Evolutionary conservation across 2,797 vertebrate genomes (phyloP).

Genomic region (Austrolebias charrua): DNA sequence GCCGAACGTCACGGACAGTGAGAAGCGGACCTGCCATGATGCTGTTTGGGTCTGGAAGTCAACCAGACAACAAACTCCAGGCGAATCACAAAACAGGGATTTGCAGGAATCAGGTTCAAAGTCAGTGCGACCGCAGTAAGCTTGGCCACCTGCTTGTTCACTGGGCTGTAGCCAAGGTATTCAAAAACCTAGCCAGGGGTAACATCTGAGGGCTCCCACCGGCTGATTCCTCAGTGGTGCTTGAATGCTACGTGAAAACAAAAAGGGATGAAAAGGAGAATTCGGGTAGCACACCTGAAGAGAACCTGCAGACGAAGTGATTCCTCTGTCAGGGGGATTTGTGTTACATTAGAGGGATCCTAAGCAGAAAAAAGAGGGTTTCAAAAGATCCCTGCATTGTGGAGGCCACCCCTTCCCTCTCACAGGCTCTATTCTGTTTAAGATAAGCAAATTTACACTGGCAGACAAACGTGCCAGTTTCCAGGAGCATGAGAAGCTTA

Average conservation of each 20-base stretch:
- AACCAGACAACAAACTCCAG: constrained; percentile 58
- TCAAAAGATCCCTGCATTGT: constrained; percentile 56
- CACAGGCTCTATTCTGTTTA: constrained; percentile 39
- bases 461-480: constrained; percentile 64
- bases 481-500: constrained; percentile 57
- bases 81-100: constrained; percentile 68
- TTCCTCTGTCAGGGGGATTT: constrained; percentile 63
- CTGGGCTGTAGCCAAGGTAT: constrained; percentile 53
- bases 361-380: constrained; percentile 57
- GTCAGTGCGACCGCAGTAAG: constrained; percentile 40
- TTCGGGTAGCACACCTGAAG: constrained; percentile 36
- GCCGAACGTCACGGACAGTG: constrained; percentile 32
- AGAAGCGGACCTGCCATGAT: constrained; percentile 33
- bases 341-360: constrained; percentile 60
- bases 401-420: constrained; percentile 54
- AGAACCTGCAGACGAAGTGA: constrained; percentile 38
- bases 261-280: constrained; percentile 31
- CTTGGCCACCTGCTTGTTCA: constrained; percentile 28
- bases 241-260: constrained; percentile 21
- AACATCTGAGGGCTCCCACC: constrained; percentile 39
- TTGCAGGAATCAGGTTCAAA: constrained; percentile 63
- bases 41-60: constrained; percentile 51
- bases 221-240: constrained; percentile 38
- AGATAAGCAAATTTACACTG: constrained; percentile 69
- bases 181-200: constrained; percentile 50